Evolutionary conservation across 1,140 invertebrate genomes (phyloP).

Genomic region (Copidosoma floridanum): DNA sequence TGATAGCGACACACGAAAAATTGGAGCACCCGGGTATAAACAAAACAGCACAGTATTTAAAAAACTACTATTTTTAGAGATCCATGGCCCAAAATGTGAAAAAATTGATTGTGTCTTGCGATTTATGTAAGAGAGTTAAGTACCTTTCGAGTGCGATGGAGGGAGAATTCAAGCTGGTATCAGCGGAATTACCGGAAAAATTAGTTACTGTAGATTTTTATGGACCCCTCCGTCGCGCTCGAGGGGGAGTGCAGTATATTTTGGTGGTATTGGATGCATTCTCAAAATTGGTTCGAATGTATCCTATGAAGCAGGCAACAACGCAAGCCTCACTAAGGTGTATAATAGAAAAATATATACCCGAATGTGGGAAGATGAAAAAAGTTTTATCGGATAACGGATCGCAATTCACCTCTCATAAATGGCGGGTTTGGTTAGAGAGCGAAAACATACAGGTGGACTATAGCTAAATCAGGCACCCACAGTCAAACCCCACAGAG

Average conservation of each 20-base stretch:
- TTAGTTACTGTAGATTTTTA: background rate
- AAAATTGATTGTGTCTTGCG: background rate
- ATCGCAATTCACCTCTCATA: background rate
- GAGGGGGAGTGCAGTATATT: background rate
- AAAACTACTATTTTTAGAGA: background rate
- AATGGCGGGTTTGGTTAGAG: background rate
- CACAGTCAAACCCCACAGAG: background rate
- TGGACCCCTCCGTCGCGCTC: background rate
- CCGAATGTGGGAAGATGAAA: background rate
- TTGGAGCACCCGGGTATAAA: background rate
- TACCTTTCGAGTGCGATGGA: background rate
- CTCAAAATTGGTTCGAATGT: background rate
- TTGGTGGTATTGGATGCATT: background rate
- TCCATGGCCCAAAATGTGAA: background rate
- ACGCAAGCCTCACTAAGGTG: background rate
- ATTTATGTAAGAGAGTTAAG: constrained; percentile 1
- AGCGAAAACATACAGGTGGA: background rate
- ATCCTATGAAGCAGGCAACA: background rate
- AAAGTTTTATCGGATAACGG: constrained; percentile 5
- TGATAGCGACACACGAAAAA: background rate
- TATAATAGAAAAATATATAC: background rate
- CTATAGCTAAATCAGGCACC: background rate
- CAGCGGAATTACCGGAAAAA: background rate
- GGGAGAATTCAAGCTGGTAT: background rate
- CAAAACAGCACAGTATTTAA: background rate